A percentile compares a stretch with the other conserved stretches of the same genome.
phyloP scores from a whole-genome alignment of 2,113 vertebrate genomes.

The Paedocypris sp. region DNA sequence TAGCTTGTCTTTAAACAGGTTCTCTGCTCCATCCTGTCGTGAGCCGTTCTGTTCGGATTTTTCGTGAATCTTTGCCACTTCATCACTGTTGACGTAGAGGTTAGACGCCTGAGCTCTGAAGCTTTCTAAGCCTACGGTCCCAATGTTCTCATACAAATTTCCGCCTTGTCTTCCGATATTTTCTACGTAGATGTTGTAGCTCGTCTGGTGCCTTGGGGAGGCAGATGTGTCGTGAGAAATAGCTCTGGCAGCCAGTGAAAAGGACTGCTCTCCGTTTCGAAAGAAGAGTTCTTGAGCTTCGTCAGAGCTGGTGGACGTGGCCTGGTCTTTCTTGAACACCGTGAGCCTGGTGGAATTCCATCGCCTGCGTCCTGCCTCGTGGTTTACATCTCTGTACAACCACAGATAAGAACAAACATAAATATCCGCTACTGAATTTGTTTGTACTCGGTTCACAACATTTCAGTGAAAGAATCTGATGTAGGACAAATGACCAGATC shows the following conservation, averaged over 20 bases:
- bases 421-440: too few relatives aligned
- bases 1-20: constrained; percentile 70
- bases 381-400: constrained; percentile 59
- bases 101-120: constrained; percentile 47
- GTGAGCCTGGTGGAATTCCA: constrained; percentile 70
- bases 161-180: constrained; percentile 54
- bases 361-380: constrained; percentile 60
- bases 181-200: constrained; percentile 83
- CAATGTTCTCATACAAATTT: constrained; percentile 53
- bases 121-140: constrained; percentile 43
- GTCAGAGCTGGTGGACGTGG: constrained; percentile 83
- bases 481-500: too few relatives aligned
- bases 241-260: constrained; percentile 56
- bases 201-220: constrained; percentile 68
- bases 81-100: constrained; percentile 54
- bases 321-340: constrained; percentile 83
- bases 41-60: constrained; percentile 56
- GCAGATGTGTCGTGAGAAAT: constrained; percentile 57
- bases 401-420: too few relatives aligned
- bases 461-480: too few relatives aligned
- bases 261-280: constrained; percentile 63
- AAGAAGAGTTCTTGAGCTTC: constrained; percentile 65
- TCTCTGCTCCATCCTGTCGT: constrained; percentile 58
- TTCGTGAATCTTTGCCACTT: constrained; percentile 53
- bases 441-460: too few relatives aligned